Conservation (phyloP, 2,888 invertebrate species). For the Orthosia cruda region DNA sequence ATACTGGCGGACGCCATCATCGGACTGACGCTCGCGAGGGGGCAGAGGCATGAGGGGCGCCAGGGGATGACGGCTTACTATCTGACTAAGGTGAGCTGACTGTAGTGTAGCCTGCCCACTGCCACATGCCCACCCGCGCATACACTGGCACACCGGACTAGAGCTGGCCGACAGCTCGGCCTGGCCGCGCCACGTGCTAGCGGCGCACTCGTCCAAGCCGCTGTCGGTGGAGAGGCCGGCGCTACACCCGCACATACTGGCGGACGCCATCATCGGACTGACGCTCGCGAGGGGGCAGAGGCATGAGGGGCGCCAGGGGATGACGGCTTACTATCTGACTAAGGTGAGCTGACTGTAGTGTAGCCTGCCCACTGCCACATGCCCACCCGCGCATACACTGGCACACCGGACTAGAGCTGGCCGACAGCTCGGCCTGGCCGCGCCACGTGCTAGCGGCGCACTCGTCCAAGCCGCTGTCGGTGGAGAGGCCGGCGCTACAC, state of each 20-base stretch:
- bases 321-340: conserved; percentile 99
- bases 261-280: conserved; percentile 98
- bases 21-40: conserved; percentile 96
- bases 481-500: conserved; percentile 96
- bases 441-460: too few relatives aligned
- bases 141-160: too few relatives aligned
- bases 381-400: too few relatives aligned
- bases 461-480: conserved; percentile 96
- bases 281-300: conserved; percentile 97
- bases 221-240: conserved; percentile 96
- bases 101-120: conserved; percentile 64
- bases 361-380: conserved; percentile 70
- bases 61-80: conserved; percentile 99
- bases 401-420: too few relatives aligned
- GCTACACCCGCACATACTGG: conserved; percentile 96
- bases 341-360: conserved; percentile 89
- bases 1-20: conserved; percentile 98
- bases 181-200: too few relatives aligned
- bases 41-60: conserved; percentile 97
- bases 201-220: too few relatives aligned
- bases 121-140: too few relatives aligned
- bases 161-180: too few relatives aligned
- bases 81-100: conserved; percentile 94
- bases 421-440: too few relatives aligned
- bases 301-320: conserved; percentile 98